Conservation (phyloP, 2,888 invertebrate genomes). For the Rhagophthalmus giganteus region DNA sequence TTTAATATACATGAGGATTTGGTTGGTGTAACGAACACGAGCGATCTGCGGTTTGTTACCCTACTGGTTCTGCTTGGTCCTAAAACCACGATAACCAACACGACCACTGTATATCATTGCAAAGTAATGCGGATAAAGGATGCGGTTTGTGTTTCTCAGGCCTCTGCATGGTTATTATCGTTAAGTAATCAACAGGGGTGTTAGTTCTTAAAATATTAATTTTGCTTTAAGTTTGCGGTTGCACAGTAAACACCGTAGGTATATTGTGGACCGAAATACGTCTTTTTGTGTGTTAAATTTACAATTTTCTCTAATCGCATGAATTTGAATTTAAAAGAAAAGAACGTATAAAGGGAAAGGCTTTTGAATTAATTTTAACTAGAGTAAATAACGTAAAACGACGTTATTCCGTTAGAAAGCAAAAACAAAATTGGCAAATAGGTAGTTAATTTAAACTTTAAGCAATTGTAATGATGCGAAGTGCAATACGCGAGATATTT, state of each 20-base stretch:
- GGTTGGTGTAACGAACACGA: slow-evolving; percentile 31
- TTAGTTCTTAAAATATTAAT: slow-evolving; percentile 15
- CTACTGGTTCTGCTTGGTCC: slow-evolving; percentile 29
- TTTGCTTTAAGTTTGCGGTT: not conserved
- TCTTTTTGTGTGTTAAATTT: no score
- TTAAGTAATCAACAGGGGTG: slow-evolving; percentile 16
- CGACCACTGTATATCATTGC: slow-evolving; percentile 31
- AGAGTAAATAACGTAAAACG: no score
- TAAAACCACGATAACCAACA: slow-evolving; percentile 31
- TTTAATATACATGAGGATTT: slow-evolving; percentile 32
- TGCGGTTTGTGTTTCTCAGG: slow-evolving; percentile 24
- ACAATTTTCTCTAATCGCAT: no score
- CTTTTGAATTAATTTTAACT: no score
- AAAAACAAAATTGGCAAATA: no score
- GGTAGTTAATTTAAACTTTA: no score
- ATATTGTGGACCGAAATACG: no score
- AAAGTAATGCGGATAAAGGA: slow-evolving; percentile 29
- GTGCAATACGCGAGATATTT: slow-evolving; percentile 22
- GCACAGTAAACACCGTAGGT: not conserved
- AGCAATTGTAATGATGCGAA: no score
- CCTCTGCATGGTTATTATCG: slow-evolving; percentile 21
- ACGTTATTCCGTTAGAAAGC: no score
- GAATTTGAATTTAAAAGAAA: no score
- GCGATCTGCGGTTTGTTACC: slow-evolving; percentile 31
- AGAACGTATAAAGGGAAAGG: no score